Base-by-base conservation (phyloP, 2,797 vertebrate species). In the Halcyon smyrnensis region DNA sequence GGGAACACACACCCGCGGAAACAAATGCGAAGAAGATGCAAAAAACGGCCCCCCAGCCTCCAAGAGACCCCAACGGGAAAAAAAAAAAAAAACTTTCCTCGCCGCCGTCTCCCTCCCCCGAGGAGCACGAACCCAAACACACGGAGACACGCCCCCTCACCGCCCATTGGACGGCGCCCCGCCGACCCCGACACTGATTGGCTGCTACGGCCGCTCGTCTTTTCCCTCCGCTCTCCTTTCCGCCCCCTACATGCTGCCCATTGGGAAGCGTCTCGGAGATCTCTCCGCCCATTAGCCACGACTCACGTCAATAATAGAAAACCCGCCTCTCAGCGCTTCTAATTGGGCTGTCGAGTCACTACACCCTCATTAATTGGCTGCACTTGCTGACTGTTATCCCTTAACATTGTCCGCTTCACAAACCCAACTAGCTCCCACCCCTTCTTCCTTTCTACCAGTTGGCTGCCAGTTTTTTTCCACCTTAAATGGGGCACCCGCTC, bases 91-190 rank as follows among this genome's bases (percentile, higher is more conserved):
- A 98, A 98, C 97, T 98, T 98, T 98, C 97, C 97, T 97, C 97
- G 96, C 93, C 74, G 87, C 91, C 96, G 94, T 96, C 97, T 89
- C 97, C 90, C 96, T 97, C 98, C 97, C 98, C 97, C 96, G 91
- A 95, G 97, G 96, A 98, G 97, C 97, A 98, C 98, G 92, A 98
- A 98, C 98, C 98, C 98, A 98, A 98, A 98, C 97, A 98, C 98
- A 97, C 90, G 25, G 70, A 82, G 78, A 74, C 97, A 97, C 97
- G 69, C 98, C 98, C 60, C 92, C 90, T 71, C 59, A 0, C 88
- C 93, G 32, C 51, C 75, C 78, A 98, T 98, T 98, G 97, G 98
- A 63, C 32, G 19, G 60, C 18, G 37, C 76, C 20, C 77, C 68
- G 32, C 84, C 71, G 46, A 51, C 51, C 65, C 65, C 16, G 7